These are phyloP conservation scores for Entosphenus tridentatus DNA, from an alignment of 2,113 vertebrate species.

Conservation along the genomic window DNA sequence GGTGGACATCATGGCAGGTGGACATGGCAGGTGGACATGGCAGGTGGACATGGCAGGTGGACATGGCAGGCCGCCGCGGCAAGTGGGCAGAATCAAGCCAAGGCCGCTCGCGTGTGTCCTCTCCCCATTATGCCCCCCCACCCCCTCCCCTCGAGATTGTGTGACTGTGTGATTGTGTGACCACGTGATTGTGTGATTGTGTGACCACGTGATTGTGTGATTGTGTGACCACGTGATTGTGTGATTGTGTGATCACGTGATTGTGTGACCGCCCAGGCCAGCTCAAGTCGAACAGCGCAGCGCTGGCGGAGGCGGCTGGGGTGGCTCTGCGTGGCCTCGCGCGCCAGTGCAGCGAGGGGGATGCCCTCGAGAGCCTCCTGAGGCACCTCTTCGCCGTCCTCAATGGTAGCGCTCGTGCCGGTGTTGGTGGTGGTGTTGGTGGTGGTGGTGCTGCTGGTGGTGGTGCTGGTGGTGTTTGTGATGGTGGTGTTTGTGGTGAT, in stretches of 20 bases:
- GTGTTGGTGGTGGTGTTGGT: not conserved
- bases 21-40: too few relatives aligned
- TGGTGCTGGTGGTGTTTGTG: not conserved
- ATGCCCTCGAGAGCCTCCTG: conserved; percentile 39
- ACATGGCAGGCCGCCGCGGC: too few relatives aligned
- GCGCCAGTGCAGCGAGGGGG: conserved; percentile 62
- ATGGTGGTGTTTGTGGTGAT: too few relatives aligned
- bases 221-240: not conserved
- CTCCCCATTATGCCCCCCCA: too few relatives aligned
- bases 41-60: too few relatives aligned
- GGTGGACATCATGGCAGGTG: too few relatives aligned
- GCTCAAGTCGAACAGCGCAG: conserved; percentile 65
- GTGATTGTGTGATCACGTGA: not conserved
- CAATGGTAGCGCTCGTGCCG: conserved; percentile 31
- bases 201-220: not conserved
- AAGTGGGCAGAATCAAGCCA: too few relatives aligned
- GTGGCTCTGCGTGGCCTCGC: conserved; percentile 60
- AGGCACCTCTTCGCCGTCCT: conserved; percentile 70
- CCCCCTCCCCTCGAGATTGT: not conserved
- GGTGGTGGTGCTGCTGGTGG: not conserved
- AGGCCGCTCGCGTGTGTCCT: too few relatives aligned
- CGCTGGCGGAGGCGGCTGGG: conserved; percentile 67
- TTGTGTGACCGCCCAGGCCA: conserved; percentile 36
- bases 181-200: too few relatives aligned
- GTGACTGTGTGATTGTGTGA: not conserved